phyloP scores from a whole-genome alignment of 2,888 invertebrate genomes.

The Nomada goodeniana region DNA sequence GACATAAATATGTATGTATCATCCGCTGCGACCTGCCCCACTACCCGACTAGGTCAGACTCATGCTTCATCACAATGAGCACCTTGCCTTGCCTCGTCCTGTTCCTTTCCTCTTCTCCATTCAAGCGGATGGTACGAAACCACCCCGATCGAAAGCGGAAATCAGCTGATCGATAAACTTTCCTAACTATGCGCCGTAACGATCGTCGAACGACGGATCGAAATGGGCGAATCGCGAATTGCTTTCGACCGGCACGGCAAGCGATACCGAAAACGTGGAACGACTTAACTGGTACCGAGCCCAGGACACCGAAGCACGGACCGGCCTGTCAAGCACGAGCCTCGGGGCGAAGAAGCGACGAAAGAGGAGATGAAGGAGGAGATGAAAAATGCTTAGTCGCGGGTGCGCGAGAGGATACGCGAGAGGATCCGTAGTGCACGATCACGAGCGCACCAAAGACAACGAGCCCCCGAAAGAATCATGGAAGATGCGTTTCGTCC shows the following conservation, averaged over 20 bases:
- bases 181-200: not conserved
- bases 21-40: constrained; percentile 83
- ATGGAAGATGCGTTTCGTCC: constrained; percentile 37
- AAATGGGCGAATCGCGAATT: no score
- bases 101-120: constrained; percentile 70
- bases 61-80: constrained; percentile 84
- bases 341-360: not conserved
- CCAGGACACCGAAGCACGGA: not conserved
- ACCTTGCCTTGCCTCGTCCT: constrained; percentile 75
- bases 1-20: constrained; percentile 84
- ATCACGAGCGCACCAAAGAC: constrained; percentile 80
- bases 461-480: constrained; percentile 58
- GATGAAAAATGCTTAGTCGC: not conserved
- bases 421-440: constrained; percentile 43
- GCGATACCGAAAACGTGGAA: no score
- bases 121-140: constrained; percentile 78
- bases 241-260: no score
- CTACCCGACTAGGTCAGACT: constrained; percentile 84
- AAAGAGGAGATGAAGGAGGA: not conserved
- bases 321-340: no score
- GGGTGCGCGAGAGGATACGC: constrained; percentile 5
- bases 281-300: fast-evolving
- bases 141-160: constrained; percentile 40
- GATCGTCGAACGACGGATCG: not conserved
- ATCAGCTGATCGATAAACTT: constrained; percentile 7